Evolutionary conservation across 2,797 vertebrate genomes (phyloP).

Genomic region (Acanthurus lineatus): DNA sequence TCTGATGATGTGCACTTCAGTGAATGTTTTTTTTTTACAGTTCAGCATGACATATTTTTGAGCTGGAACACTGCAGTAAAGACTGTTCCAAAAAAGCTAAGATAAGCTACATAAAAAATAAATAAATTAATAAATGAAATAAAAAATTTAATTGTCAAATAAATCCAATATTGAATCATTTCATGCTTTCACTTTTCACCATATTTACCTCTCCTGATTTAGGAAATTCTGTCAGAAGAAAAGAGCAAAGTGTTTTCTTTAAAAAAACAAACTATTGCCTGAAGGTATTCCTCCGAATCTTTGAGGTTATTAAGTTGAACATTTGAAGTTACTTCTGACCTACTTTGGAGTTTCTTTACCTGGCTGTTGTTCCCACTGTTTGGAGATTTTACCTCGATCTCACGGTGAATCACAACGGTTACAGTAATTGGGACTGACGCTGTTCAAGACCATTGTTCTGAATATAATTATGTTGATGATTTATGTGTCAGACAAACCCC

Average conservation of each 20-base stretch:
- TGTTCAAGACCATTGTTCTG: constrained; percentile 53
- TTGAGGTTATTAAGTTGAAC: constrained; percentile 60
- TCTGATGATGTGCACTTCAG: neutral
- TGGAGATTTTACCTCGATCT: constrained; percentile 32
- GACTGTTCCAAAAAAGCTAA: neutral
- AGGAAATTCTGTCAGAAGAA: constrained; percentile 26
- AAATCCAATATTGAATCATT: constrained; percentile 12
- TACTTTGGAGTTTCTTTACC: constrained; percentile 66
- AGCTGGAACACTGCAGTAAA: constrained; percentile 16
- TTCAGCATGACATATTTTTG: neutral
- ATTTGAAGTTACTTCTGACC: constrained; percentile 61
- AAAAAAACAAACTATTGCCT: constrained; percentile 47
- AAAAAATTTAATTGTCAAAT: constrained; percentile 7
- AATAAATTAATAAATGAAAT: neutral
- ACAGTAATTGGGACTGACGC: constrained; percentile 44
- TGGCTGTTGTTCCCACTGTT: constrained; percentile 31
- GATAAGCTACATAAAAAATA: neutral
- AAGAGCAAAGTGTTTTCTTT: constrained; percentile 16
- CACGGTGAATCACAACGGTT: constrained; percentile 40
- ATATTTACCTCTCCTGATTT: constrained; percentile 30
- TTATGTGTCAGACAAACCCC: constrained; percentile 41
- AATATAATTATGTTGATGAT: constrained; percentile 65
- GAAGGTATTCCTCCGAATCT: constrained; percentile 45
- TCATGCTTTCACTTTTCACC: constrained; percentile 6
- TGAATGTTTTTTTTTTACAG: neutral